Conservation (phyloP, 92 coral and sea anemone species). For the Heteractis magnifica region DNA sequence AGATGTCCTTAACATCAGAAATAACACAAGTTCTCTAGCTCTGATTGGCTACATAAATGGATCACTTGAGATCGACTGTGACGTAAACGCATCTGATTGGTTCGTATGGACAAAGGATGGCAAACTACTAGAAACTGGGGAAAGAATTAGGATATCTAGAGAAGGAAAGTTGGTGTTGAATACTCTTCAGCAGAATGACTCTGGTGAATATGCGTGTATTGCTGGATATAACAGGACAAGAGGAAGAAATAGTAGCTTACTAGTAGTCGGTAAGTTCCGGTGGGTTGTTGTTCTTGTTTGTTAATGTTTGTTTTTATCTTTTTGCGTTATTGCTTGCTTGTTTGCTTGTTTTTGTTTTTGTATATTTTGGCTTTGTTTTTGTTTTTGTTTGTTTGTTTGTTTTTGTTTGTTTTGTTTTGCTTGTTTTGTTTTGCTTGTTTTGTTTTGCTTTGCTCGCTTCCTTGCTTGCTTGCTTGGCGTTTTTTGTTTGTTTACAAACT, state of each 20-base stretch:
- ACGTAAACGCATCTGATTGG: constrained; percentile 4
- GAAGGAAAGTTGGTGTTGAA: not conserved
- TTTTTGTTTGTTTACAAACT: too few relatives aligned
- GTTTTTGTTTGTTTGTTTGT: too few relatives aligned
- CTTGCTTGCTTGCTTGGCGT: too few relatives aligned
- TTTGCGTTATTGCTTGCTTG: not conserved
- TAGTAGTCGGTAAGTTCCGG: constrained; percentile 10
- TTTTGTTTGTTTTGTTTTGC: too few relatives aligned
- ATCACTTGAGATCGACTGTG: not conserved
- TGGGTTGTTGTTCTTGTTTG: not conserved
- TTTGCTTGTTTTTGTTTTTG: too few relatives aligned
- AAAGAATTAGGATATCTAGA: not conserved
- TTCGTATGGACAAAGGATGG: constrained; percentile 20
- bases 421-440: too few relatives aligned
- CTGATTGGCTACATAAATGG: constrained; percentile 1
- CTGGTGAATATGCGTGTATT: constrained; percentile 19
- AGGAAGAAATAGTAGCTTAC: not conserved
- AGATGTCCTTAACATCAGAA: not conserved
- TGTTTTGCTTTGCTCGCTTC: too few relatives aligned
- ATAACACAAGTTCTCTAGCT: not conserved
- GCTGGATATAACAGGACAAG: constrained; percentile 1
- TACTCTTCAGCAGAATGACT: not conserved
- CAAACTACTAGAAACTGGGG: not conserved
- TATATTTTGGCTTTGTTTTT: too few relatives aligned
- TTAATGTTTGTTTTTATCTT: not conserved